Conservation (phyloP, 2,797 vertebrate species). For the Anabacerthia variegaticeps region DNA sequence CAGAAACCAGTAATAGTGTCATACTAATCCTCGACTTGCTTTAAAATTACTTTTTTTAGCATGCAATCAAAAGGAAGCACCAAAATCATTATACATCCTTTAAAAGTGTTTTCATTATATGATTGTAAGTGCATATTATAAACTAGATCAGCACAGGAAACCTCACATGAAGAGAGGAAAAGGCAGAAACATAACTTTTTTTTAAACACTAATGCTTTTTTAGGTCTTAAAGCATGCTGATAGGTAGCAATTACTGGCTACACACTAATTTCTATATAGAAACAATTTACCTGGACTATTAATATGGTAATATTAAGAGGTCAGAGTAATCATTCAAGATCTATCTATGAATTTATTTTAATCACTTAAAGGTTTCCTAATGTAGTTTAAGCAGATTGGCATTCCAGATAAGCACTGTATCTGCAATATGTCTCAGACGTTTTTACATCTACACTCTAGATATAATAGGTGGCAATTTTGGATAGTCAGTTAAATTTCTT, state of each 20-base stretch:
- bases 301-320: neutral
- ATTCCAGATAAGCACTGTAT: neutral
- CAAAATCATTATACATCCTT: neutral
- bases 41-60: neutral
- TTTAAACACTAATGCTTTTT: neutral
- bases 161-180: neutral
- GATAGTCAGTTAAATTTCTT: neutral
- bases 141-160: neutral
- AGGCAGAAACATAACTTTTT: neutral
- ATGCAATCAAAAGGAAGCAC: neutral
- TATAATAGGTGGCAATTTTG: neutral
- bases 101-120: neutral
- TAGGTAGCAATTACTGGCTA: neutral
- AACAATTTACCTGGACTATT: neutral
- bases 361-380: neutral
- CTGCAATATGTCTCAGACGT: neutral
- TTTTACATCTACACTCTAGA: neutral
- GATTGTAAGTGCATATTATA: neutral
- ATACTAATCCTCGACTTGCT: neutral
- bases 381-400: neutral
- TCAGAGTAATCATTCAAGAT: neutral
- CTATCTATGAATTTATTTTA: neutral
- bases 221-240: neutral
- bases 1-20: neutral
- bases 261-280: neutral